A percentile compares a stretch with the other conserved stretches of the same genome.
These are phyloP conservation scores for Nemotelus pantherinus DNA, from an alignment of 2,888 invertebrate species.

Conservation along the genomic window DNA sequence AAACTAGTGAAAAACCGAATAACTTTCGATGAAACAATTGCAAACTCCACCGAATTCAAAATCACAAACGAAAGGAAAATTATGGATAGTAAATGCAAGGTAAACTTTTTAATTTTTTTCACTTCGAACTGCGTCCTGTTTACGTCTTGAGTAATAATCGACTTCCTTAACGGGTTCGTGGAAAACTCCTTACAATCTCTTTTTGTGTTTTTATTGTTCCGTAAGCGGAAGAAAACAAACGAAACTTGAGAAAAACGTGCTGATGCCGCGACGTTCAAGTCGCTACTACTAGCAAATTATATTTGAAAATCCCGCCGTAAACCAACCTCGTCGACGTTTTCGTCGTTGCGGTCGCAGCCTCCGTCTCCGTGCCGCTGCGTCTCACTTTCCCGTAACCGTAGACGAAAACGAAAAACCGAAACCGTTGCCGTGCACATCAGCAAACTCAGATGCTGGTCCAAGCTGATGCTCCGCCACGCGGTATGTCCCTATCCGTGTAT, in stretches of 20 bases:
- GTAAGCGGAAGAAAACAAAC: conserved; percentile 8
- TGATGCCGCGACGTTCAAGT: conserved; percentile 64
- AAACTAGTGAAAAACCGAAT: not conserved
- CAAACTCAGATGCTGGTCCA: not conserved
- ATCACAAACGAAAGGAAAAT: not conserved
- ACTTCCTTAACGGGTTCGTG: conserved; percentile 33
- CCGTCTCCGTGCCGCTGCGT: conserved; percentile 17
- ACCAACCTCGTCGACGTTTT: not conserved
- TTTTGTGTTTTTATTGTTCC: conserved; percentile 44
- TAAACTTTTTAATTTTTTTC: not conserved
- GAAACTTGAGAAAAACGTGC: conserved; percentile 51
- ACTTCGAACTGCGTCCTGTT: conserved; percentile 10
- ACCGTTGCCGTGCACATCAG: conserved; percentile 24
- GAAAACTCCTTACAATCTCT: conserved; percentile 41
- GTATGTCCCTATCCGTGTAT: conserved; percentile 20
- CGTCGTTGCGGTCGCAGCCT: not conserved
- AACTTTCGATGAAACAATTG: not conserved
- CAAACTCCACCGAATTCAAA: not conserved
- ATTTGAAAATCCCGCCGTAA: conserved; percentile 42
- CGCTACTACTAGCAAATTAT: conserved; percentile 59
- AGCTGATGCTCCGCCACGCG: conserved; percentile 31
- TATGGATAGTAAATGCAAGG: not conserved
- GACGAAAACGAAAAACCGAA: not conserved
- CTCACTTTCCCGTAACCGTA: not conserved
- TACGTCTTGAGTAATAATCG: not conserved